A percentile compares a stretch with the other conserved stretches of the same genome.
phyloP scores from a whole-genome alignment of 1,140 invertebrate genomes.

The Diorhabda elongata region DNA sequence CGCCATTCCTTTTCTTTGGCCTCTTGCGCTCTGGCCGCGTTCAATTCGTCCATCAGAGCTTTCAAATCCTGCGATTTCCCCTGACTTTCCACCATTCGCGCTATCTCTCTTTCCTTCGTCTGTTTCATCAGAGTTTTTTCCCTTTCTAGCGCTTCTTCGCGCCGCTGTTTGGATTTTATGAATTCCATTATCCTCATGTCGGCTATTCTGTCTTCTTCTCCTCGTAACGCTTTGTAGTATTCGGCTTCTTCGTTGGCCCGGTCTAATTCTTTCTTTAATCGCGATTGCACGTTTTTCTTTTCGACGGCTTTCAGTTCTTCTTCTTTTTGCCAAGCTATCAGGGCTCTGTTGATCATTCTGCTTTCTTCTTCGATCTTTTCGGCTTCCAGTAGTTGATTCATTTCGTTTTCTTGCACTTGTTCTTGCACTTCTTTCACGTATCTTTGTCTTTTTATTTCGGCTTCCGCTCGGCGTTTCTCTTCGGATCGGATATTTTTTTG shows the following conservation, averaged over 20 bases:
- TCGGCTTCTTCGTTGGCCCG: constrained; percentile 56
- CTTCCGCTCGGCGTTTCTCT: constrained; percentile 45
- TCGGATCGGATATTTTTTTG: constrained; percentile 46
- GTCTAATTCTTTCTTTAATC: constrained; percentile 53
- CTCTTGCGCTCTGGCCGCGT: constrained; percentile 46
- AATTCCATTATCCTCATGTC: constrained; percentile 50
- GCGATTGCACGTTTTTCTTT: constrained; percentile 46
- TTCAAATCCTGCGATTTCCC: constrained; percentile 45
- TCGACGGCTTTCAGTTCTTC: constrained; percentile 49
- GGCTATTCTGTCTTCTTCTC: constrained; percentile 57
- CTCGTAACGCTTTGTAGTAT: constrained; percentile 53
- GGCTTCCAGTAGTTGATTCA: constrained; percentile 56
- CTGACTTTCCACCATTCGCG: constrained; percentile 49
- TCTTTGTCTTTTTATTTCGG: constrained; percentile 43
- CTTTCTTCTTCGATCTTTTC: constrained; percentile 64
- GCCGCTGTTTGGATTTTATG: constrained; percentile 55
- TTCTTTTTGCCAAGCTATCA: constrained; percentile 53
- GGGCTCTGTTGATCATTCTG: constrained; percentile 55
- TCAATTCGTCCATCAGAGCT: constrained; percentile 46
- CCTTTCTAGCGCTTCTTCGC: constrained; percentile 53
- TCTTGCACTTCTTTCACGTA: constrained; percentile 50
- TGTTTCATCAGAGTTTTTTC: constrained; percentile 49
- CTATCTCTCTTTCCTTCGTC: constrained; percentile 52
- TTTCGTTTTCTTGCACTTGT: constrained; percentile 59
- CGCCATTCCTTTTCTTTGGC: constrained; percentile 49